Evolutionary conservation across 1,140 invertebrate genomes (phyloP).

Genomic region (Anthonomus grandis): DNA sequence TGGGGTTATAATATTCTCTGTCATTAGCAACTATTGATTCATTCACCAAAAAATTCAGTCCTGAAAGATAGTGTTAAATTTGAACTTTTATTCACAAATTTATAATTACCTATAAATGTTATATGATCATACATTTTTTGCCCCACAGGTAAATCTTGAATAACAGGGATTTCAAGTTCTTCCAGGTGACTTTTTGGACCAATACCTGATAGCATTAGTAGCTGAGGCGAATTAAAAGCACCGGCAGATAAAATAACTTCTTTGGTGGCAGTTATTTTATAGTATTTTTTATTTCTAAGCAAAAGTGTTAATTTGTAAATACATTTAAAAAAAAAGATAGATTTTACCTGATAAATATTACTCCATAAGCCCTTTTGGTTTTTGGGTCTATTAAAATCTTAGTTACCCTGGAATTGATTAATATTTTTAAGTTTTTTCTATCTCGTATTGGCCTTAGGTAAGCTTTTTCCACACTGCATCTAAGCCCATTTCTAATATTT

Average conservation of each 20-base stretch:
- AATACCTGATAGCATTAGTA: slow-evolving; percentile 78
- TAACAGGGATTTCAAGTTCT: slow-evolving; percentile 48
- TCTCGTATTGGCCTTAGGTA: slow-evolving; percentile 79
- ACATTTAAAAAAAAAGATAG: neutral
- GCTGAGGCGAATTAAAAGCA: slow-evolving; percentile 74
- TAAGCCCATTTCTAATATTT: slow-evolving; percentile 68
- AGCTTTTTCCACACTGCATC: slow-evolving; percentile 86
- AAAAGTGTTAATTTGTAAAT: neutral
- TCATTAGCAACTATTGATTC: slow-evolving; percentile 29
- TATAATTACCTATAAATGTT: slow-evolving; percentile 45
- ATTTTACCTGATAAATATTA: slow-evolving; percentile 56
- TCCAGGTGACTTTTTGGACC: slow-evolving; percentile 62
- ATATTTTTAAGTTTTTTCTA: slow-evolving; percentile 81
- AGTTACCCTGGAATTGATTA: slow-evolving; percentile 77
- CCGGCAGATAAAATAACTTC: slow-evolving; percentile 88
- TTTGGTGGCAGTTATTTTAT: slow-evolving; percentile 69
- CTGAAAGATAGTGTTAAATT: slow-evolving; percentile 33
- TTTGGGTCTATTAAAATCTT: slow-evolving; percentile 73
- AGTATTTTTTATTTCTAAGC: slow-evolving; percentile 42
- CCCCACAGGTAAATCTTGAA: slow-evolving; percentile 54
- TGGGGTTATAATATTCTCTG: slow-evolving; percentile 7
- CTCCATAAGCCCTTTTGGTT: slow-evolving; percentile 60
- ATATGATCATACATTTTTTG: slow-evolving; percentile 57
- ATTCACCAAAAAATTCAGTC: slow-evolving; percentile 38
- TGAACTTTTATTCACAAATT: slow-evolving; percentile 20